Base-by-base conservation (phyloP, 2,888 invertebrate species). In the Philopedon plagiatum region DNA sequence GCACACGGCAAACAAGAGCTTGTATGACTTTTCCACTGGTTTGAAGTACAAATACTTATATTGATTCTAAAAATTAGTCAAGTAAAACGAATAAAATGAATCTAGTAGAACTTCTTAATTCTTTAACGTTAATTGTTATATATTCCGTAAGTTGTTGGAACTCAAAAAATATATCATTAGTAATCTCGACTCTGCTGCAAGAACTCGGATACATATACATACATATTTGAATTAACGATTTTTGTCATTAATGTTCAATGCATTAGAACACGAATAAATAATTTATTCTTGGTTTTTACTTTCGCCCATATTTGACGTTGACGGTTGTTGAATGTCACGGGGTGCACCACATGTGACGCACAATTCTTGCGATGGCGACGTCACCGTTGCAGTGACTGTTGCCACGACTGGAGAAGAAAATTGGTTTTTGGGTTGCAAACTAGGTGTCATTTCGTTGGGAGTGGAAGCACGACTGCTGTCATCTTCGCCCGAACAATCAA, bases 381-480 rank as follows among this genome's bases (percentile, higher is more conserved):
- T 32, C 1, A 46, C 44, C 21, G 58, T 21, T 26, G 54, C 44
- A 21, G 58, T 13, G 3, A 44, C 34, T 3, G 32, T 46, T 15
- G 60, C 32, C 9, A 39, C 34, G 15, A 19, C 19, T 11, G 57
- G 58, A 11, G 46, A 13, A 26, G 63, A 15, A 34, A 76, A 78
- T 32, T 76, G 76, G 29, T 78, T 74, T 62, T 76, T 73, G 18
- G 77, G 77, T 4, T 82, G 76, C 77, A 89, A 83, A 73, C 89
- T 86, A 1, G 90, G 90, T 79, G 89, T 89, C 76, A 90, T 87
- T 83, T 91, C 90, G 84, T 91, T 89, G 37, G 91, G 91, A 19
- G 90, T 90, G 1, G 90, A 89, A 15, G 91, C 88, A 79, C 91
- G 87, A 80, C 89, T 89, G 84, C 89, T 89, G 81, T 89, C 88